These are phyloP conservation scores for human (Homo sapiens) DNA, from an alignment of 2,113 vertebrate genomes.

Conservation along the genomic window DNA sequence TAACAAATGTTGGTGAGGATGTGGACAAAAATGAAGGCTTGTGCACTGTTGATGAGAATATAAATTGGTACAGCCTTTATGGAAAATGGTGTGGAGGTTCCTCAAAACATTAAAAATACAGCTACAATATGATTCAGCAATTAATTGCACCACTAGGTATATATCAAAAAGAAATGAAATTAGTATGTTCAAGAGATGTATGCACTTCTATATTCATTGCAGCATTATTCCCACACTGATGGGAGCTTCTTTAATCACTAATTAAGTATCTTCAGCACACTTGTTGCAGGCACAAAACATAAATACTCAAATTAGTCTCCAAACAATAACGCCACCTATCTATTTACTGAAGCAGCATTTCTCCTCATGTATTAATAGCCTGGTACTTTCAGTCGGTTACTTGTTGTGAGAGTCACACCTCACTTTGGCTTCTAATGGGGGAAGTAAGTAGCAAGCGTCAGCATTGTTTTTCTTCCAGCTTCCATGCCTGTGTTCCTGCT, in stretches of 20 bases:
- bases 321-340: not conserved
- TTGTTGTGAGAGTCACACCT: not conserved
- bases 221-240: not conserved
- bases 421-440: not conserved
- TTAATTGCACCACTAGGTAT: not conserved
- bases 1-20: not conserved
- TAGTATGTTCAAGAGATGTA: not conserved
- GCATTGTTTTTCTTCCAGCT: not conserved
- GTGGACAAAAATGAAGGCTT: not conserved
- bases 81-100: not conserved
- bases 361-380: not conserved
- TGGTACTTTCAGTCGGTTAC: not conserved
- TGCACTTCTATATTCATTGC: not conserved
- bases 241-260: not conserved
- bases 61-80: not conserved
- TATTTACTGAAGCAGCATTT: not conserved
- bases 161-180: not conserved
- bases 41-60: not conserved
- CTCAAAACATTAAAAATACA: not conserved
- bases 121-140: not conserved
- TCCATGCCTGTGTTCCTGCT: not conserved
- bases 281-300: not conserved
- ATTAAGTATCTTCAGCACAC: not conserved
- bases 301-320: not conserved
- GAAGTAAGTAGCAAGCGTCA: accelerated